Conservation (phyloP, 2,888 invertebrate genomes). For the Callimorpha dominula region DNA sequence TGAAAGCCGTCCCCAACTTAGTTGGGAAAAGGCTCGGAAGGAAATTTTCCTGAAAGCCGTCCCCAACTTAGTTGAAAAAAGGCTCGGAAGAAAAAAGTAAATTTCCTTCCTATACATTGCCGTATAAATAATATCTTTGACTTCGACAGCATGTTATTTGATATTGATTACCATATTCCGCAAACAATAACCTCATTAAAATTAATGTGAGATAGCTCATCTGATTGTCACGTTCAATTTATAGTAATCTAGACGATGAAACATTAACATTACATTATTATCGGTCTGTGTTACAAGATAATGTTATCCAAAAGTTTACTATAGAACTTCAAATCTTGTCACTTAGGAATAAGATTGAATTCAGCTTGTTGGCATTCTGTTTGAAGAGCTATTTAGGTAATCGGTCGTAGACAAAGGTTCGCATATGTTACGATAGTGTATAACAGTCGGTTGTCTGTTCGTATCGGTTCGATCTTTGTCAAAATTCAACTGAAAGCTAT, state of each 20-base stretch:
- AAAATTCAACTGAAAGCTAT: slow-evolving; percentile 37
- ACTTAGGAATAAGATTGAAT: slow-evolving; percentile 8
- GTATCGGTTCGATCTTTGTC: slow-evolving; percentile 42
- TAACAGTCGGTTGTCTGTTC: slow-evolving; percentile 37
- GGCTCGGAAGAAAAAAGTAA: too few relatives aligned
- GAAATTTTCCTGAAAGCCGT: too few relatives aligned
- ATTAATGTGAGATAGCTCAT: slow-evolving; percentile 41
- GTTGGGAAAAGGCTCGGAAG: too few relatives aligned
- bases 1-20: too few relatives aligned
- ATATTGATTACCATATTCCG: slow-evolving; percentile 36
- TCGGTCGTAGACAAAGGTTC: slow-evolving; percentile 21
- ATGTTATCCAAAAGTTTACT: slow-evolving; percentile 17
- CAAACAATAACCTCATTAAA: slow-evolving; percentile 41
- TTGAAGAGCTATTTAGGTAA: slow-evolving; percentile 18
- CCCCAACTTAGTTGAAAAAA: too few relatives aligned
- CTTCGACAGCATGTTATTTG: background rate
- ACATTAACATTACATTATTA: slow-evolving; percentile 38
- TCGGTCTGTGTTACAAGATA: slow-evolving; percentile 29
- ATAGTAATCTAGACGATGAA: slow-evolving; percentile 33
- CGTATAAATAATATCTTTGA: background rate
- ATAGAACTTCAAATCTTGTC: background rate
- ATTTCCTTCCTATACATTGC: background rate
- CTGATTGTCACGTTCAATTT: slow-evolving; percentile 41
- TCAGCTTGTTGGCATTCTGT: background rate
- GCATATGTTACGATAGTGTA: slow-evolving; percentile 34